A percentile compares a stretch with the other conserved stretches of the same genome.
Evolutionary conservation across 2,797 vertebrate genomes (phyloP).

Genomic region (Nothura maculosa): DNA sequence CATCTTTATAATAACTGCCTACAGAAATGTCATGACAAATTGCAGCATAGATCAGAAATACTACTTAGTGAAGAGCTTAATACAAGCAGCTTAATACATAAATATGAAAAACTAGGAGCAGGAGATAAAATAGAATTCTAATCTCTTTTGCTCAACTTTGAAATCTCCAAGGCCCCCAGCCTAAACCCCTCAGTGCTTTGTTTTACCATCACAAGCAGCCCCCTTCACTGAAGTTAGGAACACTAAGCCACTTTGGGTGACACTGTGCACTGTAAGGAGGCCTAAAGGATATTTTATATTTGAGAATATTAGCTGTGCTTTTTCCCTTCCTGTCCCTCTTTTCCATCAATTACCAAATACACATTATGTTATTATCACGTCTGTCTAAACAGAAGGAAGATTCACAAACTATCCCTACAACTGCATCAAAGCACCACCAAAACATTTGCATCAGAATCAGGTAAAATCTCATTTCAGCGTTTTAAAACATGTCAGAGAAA

Average conservation of each 20-base stretch:
- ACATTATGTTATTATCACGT: background rate
- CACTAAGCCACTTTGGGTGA: background rate
- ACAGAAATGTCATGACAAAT: constrained; percentile 72
- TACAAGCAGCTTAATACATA: constrained; percentile 73
- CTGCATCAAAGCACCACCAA: background rate
- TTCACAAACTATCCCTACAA: constrained; percentile 15
- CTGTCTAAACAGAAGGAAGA: background rate
- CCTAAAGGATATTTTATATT: background rate
- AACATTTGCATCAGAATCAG: background rate
- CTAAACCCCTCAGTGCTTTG: constrained; percentile 8
- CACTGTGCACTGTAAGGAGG: background rate
- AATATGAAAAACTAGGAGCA: constrained; percentile 61
- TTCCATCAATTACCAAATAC: background rate
- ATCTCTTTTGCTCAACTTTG: constrained; percentile 74
- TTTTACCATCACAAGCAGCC: background rate
- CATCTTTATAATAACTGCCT: constrained; percentile 72
- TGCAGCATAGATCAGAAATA: constrained; percentile 70
- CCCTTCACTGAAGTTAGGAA: background rate
- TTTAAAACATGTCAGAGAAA: background rate
- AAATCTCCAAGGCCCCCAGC: constrained; percentile 54
- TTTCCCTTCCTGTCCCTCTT: background rate
- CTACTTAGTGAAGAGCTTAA: constrained; percentile 69
- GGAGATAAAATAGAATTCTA: constrained; percentile 59
- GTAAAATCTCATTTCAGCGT: constrained; percentile 23
- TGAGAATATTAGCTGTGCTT: background rate